These are phyloP conservation scores for western clawed frog (Xenopus tropicalis) DNA, from an alignment of 2,113 vertebrate species.

Conservation along the genomic window DNA sequence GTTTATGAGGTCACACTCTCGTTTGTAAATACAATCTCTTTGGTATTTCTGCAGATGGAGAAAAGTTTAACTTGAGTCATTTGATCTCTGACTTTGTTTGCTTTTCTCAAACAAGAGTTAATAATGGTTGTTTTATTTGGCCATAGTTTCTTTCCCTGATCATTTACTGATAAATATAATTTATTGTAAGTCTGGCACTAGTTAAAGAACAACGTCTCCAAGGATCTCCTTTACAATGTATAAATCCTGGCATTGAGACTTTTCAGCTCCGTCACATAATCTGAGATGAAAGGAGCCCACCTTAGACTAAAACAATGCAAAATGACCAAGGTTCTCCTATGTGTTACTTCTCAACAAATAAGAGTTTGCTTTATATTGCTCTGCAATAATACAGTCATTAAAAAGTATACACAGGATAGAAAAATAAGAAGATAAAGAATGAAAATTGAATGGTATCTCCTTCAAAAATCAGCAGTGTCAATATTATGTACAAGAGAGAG, in stretches of 20 bases:
- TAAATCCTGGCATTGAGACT: conserved; percentile 47
- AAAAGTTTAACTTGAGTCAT: neutral
- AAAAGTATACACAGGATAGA: too few relatives aligned
- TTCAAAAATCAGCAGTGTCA: neutral
- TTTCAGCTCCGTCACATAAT: conserved; percentile 61
- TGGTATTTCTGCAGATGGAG: neutral
- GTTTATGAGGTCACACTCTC: too few relatives aligned
- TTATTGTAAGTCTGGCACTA: conserved; percentile 51
- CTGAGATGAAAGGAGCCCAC: conserved; percentile 62
- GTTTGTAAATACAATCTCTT: too few relatives aligned
- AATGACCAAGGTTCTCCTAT: neutral
- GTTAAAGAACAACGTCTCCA: conserved; percentile 45
- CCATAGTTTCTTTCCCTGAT: conserved; percentile 41
- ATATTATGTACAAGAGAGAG: neutral
- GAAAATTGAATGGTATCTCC: too few relatives aligned
- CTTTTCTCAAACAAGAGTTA: conserved; percentile 53
- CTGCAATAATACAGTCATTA: too few relatives aligned
- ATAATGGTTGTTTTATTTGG: conserved; percentile 47
- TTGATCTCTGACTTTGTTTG: conserved; percentile 41
- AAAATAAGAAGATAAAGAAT: too few relatives aligned
- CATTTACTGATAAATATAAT: conserved; percentile 52
- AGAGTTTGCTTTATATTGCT: too few relatives aligned
- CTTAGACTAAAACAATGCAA: conserved; percentile 34
- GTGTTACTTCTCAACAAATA: neutral
- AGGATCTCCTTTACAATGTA: conserved; percentile 46